These are phyloP conservation scores for Drosophila falleni DNA, from an alignment of 2,888 invertebrate species.

Conservation along the genomic window DNA sequence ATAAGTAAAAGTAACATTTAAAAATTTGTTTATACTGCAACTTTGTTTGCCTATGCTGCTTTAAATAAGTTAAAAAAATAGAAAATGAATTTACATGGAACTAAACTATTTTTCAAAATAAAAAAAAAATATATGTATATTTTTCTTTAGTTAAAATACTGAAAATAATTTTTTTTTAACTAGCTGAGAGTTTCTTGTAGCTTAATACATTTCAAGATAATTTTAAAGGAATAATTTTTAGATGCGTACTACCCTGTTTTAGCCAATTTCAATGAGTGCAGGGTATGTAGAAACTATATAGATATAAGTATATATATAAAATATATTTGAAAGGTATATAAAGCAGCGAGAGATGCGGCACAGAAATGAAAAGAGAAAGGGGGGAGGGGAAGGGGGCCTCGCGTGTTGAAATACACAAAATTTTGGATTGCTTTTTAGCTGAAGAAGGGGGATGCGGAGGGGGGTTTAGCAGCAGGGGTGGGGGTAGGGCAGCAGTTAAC, in stretches of 20 bases:
- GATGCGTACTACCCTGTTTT: too few relatives aligned
- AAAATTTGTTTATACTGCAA: too few relatives aligned
- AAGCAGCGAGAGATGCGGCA: constrained; percentile 18
- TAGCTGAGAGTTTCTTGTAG: too few relatives aligned
- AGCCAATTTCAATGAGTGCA: neutral
- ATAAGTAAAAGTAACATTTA: too few relatives aligned
- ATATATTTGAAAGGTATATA: constrained; percentile 11
- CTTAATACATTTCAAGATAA: too few relatives aligned
- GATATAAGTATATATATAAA: constrained; percentile 3
- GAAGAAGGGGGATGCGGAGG: constrained; percentile 6
- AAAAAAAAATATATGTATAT: too few relatives aligned
- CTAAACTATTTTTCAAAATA: too few relatives aligned
- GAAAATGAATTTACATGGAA: too few relatives aligned
- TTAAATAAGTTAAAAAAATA: too few relatives aligned
- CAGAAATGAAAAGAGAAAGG: neutral
- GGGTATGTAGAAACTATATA: constrained; percentile 29
- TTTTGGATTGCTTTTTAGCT: constrained; percentile 74
- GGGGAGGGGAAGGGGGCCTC: constrained; percentile 38
- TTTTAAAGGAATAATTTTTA: neutral
- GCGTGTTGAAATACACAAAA: constrained; percentile 72
- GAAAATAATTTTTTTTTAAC: too few relatives aligned
- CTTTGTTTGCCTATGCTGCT: too few relatives aligned
- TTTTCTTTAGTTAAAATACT: too few relatives aligned
- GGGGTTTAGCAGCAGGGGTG: neutral
- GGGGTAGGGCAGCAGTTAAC: constrained; percentile 56